phyloP scores from a whole-genome alignment of 2,888 invertebrate species.

The Pollenia angustigena region DNA sequence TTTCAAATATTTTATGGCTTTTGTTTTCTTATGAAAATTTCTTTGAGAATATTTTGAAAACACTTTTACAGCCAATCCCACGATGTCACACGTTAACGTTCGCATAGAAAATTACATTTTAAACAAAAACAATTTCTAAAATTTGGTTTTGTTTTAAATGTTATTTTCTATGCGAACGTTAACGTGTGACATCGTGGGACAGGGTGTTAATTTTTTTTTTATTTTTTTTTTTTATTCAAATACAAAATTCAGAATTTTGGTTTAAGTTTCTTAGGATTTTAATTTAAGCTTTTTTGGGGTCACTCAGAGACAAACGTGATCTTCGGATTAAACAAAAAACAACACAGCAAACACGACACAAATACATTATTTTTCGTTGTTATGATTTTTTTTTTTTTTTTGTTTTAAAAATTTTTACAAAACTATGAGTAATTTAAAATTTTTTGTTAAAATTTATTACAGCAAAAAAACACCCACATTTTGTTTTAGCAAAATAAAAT shows the following conservation, averaged over 20 bases:
- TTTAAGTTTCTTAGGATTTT: conserved; percentile 25
- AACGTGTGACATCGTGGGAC: no score
- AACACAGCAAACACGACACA: conserved; percentile 36
- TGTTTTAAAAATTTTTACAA: conserved; percentile 29
- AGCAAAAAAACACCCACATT: conserved; percentile 59
- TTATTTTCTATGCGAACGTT: no score
- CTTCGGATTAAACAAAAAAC: conserved; percentile 44
- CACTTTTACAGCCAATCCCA: not conserved
- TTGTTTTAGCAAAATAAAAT: conserved; percentile 24
- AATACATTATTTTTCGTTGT: conserved; percentile 16
- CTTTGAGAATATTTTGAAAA: not conserved
- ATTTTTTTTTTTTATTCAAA: not conserved
- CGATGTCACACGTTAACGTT: no score
- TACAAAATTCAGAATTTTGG: conserved; percentile 16
- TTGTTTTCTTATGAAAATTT: not conserved
- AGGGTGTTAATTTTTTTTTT: no score
- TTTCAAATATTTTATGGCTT: not conserved
- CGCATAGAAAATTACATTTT: no score
- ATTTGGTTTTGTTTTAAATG: no score
- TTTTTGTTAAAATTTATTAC: conserved; percentile 24
- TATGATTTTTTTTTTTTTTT: conserved; percentile 2
- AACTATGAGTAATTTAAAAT: conserved; percentile 56
- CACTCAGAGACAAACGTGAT: conserved; percentile 55
- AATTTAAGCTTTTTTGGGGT: conserved; percentile 43
- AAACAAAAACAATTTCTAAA: no score